Base-by-base conservation (phyloP, 2,888 invertebrate genomes). In the Geophilus truncorum region DNA sequence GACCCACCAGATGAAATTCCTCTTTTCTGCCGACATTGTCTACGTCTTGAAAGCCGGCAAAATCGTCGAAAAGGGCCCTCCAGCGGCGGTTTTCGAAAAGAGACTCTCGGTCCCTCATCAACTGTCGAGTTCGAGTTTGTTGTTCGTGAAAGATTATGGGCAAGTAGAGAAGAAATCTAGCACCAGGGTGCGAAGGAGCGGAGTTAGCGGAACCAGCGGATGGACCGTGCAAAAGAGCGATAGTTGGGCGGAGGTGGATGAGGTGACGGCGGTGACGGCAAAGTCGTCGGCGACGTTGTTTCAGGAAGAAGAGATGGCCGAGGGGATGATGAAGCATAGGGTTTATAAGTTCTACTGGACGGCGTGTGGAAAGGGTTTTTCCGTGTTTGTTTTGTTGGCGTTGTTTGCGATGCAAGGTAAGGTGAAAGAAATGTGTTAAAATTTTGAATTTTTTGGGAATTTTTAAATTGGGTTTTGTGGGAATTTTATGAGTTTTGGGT, bases 391-490 rank as follows among this genome's bases (percentile, higher is more conserved):
- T 4, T 86, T 97, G 15, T 80, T 94, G 0, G 91, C 94, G 0
- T 90, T 98, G 80, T 84, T 93, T 40, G 87, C 94, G 1, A 98
- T 98, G 98, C 98, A 98, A 85, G 86, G 88, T 87, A 82, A n/a
- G n/a, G n/a, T n/a, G n/a, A n/a, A n/a, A n/a, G n/a, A n/a, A n/a
- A n/a, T n/a, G n/a, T n/a, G n/a, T n/a, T n/a, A n/a, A n/a, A n/a
- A n/a, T n/a, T n/a, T n/a, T n/a, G n/a, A n/a, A n/a, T n/a, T n/a
- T n/a, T n/a, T n/a, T n/a, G n/a, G n/a, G n/a, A n/a, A n/a, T n/a
- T n/a, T n/a, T n/a, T n/a, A n/a, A n/a, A n/a, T n/a, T n/a, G n/a
- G n/a, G n/a, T n/a, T n/a, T n/a, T n/a, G n/a, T n/a, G n/a, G 78
- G 34, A 45, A 21, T 9, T 12, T 51, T 4, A 51, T 51, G 51